A percentile compares a stretch with the other conserved stretches of the same genome.
phyloP scores from a whole-genome alignment of 2,888 invertebrate species.

The Meloe dianella region DNA sequence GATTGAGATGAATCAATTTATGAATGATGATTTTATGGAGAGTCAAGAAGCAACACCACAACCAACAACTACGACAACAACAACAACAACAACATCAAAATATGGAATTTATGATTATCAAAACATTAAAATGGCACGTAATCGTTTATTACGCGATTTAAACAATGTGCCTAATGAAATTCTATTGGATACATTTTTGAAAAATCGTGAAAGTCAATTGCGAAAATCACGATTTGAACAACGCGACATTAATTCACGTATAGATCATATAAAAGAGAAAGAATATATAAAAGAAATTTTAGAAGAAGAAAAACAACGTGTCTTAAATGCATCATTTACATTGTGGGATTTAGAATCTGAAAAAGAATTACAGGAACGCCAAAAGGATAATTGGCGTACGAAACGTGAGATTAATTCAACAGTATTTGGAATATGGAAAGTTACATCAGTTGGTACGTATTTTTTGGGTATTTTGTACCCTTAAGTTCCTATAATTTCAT shows the following conservation, averaged over 20 bases:
- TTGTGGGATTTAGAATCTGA: slow-evolving; percentile 67
- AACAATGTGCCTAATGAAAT: slow-evolving; percentile 57
- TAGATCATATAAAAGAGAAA: slow-evolving; percentile 52
- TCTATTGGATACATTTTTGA: slow-evolving; percentile 56
- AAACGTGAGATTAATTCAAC: slow-evolving; percentile 44
- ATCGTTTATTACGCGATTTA: slow-evolving; percentile 54
- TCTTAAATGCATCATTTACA: slow-evolving; percentile 50
- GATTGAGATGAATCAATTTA: slow-evolving; percentile 32
- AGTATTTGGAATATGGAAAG: slow-evolving; percentile 45
- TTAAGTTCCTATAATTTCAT: too few species aligned
- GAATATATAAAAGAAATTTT: slow-evolving; percentile 51
- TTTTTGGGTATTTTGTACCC: slow-evolving; percentile 20
- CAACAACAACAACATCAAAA: slow-evolving; percentile 28
- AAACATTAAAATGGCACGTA: slow-evolving; percentile 54
- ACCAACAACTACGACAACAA: slow-evolving; percentile 36
- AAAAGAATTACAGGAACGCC: slow-evolving; percentile 61
- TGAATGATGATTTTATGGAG: slow-evolving; percentile 19
- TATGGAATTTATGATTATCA: slow-evolving; percentile 53
- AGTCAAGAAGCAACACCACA: slow-evolving; percentile 46
- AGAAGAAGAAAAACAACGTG: slow-evolving; percentile 48
- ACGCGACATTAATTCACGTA: slow-evolving; percentile 54
- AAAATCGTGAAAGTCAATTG: slow-evolving; percentile 54
- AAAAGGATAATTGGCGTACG: slow-evolving; percentile 52
- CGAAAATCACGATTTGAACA: slow-evolving; percentile 56
- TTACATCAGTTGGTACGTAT: slow-evolving; percentile 55